These are phyloP conservation scores for Trilocha varians DNA, from an alignment of 2,888 invertebrate species.

Conservation along the genomic window DNA sequence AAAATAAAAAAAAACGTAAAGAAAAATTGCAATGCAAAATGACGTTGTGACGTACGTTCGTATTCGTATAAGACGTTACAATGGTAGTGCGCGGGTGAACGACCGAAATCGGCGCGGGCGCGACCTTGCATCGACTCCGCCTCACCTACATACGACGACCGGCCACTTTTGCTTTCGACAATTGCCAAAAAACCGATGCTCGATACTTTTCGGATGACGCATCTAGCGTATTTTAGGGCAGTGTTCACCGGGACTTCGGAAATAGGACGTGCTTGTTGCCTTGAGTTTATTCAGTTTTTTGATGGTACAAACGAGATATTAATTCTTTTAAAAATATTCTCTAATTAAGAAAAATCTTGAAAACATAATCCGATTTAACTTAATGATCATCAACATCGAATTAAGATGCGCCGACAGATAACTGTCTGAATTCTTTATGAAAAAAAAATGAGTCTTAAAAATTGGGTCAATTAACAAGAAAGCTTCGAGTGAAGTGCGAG, in stretches of 20 bases:
- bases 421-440: slow-evolving; percentile 22
- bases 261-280: no score
- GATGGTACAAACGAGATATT: not conserved
- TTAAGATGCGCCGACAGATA: slow-evolving; percentile 30
- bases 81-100: slow-evolving; percentile 46
- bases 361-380: slow-evolving; percentile 2
- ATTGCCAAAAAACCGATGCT: slow-evolving; percentile 50
- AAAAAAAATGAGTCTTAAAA: slow-evolving; percentile 32
- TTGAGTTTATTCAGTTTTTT: no score
- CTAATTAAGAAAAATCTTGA: not conserved
- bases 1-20: not conserved
- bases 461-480: slow-evolving; percentile 62
- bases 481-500: slow-evolving; percentile 35
- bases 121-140: slow-evolving; percentile 64
- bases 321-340: no score
- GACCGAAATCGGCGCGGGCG: slow-evolving; percentile 69
- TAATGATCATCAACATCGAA: slow-evolving; percentile 30
- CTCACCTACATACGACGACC: slow-evolving; percentile 68
- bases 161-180: slow-evolving; percentile 70
- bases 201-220: slow-evolving; percentile 13
- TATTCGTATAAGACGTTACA: not conserved
- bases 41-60: not conserved
- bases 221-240: slow-evolving; percentile 12
- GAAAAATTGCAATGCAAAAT: not conserved
- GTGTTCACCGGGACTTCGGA: no score